Conservation (phyloP, 2,797 vertebrate species). For the Hemitrygon akajei region DNA sequence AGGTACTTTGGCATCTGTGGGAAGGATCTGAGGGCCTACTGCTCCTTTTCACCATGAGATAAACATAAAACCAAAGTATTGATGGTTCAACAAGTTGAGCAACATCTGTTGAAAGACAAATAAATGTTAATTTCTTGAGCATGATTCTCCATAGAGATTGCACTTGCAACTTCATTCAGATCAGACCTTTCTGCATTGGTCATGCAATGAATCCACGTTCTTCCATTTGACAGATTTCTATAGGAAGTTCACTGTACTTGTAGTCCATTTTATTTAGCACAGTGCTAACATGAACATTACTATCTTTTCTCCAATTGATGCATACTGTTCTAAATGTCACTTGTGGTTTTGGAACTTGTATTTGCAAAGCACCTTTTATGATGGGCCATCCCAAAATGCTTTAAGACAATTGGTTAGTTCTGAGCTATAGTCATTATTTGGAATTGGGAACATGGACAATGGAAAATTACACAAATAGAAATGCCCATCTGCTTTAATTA, state of each 20-base stretch:
- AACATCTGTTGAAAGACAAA: background rate
- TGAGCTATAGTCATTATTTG: too few relatives aligned
- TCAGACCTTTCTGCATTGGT: background rate
- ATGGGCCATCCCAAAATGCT: too few relatives aligned
- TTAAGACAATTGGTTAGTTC: too few relatives aligned
- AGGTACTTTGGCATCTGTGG: background rate
- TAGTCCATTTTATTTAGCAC: background rate
- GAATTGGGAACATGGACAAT: too few relatives aligned
- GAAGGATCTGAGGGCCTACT: background rate
- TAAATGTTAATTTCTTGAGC: background rate
- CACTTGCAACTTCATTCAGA: background rate
- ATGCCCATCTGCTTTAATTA: too few relatives aligned
- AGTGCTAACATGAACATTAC: background rate
- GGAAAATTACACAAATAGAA: too few relatives aligned
- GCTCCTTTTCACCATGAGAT: background rate
- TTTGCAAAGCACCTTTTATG: background rate
- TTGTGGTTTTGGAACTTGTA: background rate
- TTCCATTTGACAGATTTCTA: background rate
- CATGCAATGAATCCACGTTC: background rate
- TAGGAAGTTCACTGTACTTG: background rate
- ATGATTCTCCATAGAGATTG: background rate
- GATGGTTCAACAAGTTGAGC: background rate
- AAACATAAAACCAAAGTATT: background rate
- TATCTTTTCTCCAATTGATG: too few relatives aligned
- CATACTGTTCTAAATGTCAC: too few relatives aligned